Evolutionary conservation across 2,797 vertebrate species (phyloP).

Genomic region (Synaphobranchus kaupii): DNA sequence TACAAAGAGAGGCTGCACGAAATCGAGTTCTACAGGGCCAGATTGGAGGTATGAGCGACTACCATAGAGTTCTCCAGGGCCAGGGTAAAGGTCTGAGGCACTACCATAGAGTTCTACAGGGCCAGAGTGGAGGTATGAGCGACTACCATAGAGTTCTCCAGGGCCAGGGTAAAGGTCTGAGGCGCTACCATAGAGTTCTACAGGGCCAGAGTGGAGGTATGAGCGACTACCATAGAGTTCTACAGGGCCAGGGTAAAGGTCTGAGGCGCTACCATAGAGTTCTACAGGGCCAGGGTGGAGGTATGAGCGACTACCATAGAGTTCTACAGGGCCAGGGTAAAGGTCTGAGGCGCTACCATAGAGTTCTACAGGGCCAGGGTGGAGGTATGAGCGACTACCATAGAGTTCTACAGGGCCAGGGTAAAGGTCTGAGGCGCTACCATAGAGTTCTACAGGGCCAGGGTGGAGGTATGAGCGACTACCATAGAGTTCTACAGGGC

Average conservation of each 20-base stretch:
- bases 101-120: not conserved
- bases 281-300: not conserved
- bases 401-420: not conserved
- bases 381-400: constrained; percentile 63
- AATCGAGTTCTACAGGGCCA: constrained; percentile 97
- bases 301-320: too few species aligned
- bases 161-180: constrained; percentile 86
- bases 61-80: not conserved
- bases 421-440: not conserved
- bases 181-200: not conserved
- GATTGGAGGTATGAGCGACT: constrained; percentile 75
- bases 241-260: not conserved
- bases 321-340: not conserved
- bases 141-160: constrained; percentile 66
- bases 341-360: not conserved
- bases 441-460: not conserved
- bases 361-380: constrained; percentile 86
- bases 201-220: not conserved
- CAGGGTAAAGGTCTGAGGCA: not conserved
- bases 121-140: not conserved
- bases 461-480: not conserved
- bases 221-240: not conserved
- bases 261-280: not conserved
- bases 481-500: not conserved
- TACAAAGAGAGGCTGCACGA: constrained; percentile 95